Evolutionary conservation across 2,797 vertebrate species (phyloP).

Genomic region (Ctenosaura bakeri): DNA sequence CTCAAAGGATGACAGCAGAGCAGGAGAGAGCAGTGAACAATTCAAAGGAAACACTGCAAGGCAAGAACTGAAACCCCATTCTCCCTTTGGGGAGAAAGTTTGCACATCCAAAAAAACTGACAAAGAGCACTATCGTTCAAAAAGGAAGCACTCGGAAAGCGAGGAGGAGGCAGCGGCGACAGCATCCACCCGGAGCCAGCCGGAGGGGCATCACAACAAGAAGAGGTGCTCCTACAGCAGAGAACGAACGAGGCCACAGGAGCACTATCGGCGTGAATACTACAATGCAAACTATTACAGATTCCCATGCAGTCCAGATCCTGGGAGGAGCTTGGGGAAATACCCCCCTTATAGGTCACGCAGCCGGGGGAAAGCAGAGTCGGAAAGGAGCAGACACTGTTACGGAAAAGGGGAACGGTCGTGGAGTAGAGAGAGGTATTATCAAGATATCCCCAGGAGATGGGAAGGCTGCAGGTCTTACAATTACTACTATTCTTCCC

Average conservation of each 20-base stretch:
- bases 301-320: slow-evolving; percentile 52
- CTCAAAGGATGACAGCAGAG: slow-evolving; percentile 46
- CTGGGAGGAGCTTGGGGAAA: slow-evolving; percentile 67
- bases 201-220: slow-evolving; percentile 36
- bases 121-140: slow-evolving; percentile 76
- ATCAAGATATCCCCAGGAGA: slow-evolving; percentile 79
- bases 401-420: slow-evolving; percentile 73
- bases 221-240: slow-evolving; percentile 64
- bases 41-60: slow-evolving; percentile 48
- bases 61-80: slow-evolving; percentile 47
- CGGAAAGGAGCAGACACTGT: slow-evolving; percentile 73
- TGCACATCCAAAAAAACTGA: slow-evolving; percentile 67
- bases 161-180: slow-evolving; percentile 73
- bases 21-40: background rate
- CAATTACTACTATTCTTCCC: slow-evolving; percentile 74
- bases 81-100: slow-evolving; percentile 66
- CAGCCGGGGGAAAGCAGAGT: slow-evolving; percentile 75
- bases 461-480: slow-evolving; percentile 79
- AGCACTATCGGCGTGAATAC: slow-evolving; percentile 52
- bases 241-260: slow-evolving; percentile 66
- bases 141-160: slow-evolving; percentile 71
- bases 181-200: slow-evolving; percentile 50
- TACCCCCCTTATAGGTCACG: slow-evolving; percentile 70
- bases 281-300: slow-evolving; percentile 63
- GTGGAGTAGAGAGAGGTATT: slow-evolving; percentile 77